Conservation (phyloP, 2,797 vertebrate species). For the Gadopsis bispinosus region DNA sequence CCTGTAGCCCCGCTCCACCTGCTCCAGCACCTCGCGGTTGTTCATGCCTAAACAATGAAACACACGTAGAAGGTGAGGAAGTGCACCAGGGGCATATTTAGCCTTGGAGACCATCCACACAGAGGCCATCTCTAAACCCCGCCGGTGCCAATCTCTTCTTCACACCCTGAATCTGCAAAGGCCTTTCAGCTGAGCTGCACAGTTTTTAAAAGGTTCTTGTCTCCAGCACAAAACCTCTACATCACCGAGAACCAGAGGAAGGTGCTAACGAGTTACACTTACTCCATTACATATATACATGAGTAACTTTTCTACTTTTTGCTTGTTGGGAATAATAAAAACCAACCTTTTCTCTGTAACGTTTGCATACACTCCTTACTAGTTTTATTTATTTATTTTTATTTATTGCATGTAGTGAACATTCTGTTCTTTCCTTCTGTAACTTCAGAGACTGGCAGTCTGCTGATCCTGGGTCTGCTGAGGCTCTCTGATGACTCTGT, state of each 20-base stretch:
- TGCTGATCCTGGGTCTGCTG: background rate
- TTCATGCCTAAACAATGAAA: conserved; percentile 90
- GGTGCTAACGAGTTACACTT: too few relatives aligned
- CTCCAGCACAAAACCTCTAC: background rate
- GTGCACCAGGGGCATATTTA: background rate
- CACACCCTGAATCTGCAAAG: background rate
- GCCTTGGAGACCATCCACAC: background rate
- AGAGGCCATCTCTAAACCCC: background rate
- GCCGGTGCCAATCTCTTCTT: background rate
- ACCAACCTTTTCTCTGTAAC: too few relatives aligned
- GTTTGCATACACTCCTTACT: too few relatives aligned
- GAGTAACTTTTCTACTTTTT: too few relatives aligned
- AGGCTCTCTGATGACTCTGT: background rate
- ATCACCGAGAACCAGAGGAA: background rate
- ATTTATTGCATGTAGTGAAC: background rate
- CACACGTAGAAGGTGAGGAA: background rate
- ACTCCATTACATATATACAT: background rate
- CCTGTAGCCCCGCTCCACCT: conserved; percentile 96
- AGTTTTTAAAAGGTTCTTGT: background rate
- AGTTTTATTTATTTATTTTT: background rate
- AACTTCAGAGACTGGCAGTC: background rate
- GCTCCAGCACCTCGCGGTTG: conserved; percentile 97
- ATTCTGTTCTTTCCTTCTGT: background rate
- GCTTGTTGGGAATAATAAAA: too few relatives aligned
- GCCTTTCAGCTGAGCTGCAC: background rate